Evolutionary conservation across 2,113 vertebrate genomes (phyloP).

Genomic region (Spea multiplicata): DNA sequence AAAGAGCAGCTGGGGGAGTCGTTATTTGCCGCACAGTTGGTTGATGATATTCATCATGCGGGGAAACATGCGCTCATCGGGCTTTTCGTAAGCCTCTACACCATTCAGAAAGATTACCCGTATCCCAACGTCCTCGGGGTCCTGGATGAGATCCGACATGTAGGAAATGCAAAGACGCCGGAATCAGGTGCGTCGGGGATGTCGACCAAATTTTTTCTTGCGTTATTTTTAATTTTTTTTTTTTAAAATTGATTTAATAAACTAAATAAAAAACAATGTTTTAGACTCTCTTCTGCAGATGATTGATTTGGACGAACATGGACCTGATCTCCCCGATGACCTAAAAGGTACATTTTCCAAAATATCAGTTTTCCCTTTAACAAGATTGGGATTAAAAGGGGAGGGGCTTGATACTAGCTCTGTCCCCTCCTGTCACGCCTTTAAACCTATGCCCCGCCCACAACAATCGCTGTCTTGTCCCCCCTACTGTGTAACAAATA

Average conservation of each 20-base stretch:
- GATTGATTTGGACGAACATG: not conserved
- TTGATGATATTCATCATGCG: not conserved
- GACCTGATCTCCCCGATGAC: not conserved
- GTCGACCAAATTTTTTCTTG: too few relatives aligned
- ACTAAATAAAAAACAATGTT: not conserved
- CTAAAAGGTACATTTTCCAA: slow-evolving; percentile 8
- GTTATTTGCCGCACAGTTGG: not conserved
- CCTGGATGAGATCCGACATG: slow-evolving; percentile 11
- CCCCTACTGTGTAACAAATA: too few relatives aligned
- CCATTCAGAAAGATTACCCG: slow-evolving; percentile 12
- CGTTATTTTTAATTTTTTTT: not conserved
- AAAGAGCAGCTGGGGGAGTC: slow-evolving; percentile 3
- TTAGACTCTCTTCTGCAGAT: not conserved
- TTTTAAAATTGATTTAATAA: not conserved
- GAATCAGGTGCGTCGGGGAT: too few relatives aligned
- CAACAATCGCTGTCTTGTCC: too few relatives aligned
- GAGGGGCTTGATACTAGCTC: too few relatives aligned
- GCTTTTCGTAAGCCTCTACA: slow-evolving; percentile 21
- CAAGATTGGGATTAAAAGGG: too few relatives aligned
- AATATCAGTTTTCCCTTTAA: too few relatives aligned
- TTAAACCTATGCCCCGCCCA: too few relatives aligned
- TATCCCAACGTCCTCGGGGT: slow-evolving; percentile 41
- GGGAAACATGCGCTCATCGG: not conserved
- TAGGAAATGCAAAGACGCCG: not conserved
- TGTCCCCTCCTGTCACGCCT: too few relatives aligned